Evolutionary conservation across 2,113 vertebrate species (phyloP).

Genomic region (Lophius piscatorius): DNA sequence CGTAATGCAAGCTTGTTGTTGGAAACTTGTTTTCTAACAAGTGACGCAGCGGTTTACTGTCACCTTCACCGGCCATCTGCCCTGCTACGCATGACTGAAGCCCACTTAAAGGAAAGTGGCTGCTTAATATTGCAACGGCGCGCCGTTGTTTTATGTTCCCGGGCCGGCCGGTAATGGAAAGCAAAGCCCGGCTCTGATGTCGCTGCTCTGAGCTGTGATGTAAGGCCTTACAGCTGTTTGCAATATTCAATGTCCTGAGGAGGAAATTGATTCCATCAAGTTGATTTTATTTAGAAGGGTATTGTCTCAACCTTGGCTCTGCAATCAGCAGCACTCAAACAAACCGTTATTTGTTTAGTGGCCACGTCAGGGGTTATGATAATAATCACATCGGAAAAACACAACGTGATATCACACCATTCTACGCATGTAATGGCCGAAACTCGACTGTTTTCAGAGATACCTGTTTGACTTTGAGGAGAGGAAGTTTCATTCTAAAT

Average conservation of each 20-base stretch:
- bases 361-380: no score
- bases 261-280: constrained; percentile 24
- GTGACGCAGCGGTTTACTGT: constrained; percentile 23
- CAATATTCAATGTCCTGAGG: constrained; percentile 27
- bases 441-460: no score
- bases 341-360: no score
- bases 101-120: constrained; percentile 43
- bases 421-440: no score
- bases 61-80: constrained; percentile 49
- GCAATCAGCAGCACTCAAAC: no score
- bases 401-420: no score
- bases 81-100: constrained; percentile 39
- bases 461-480: no score
- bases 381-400: no score
- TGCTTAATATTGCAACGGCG: constrained; percentile 57
- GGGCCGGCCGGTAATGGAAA: constrained; percentile 45
- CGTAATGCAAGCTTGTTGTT: neutral
- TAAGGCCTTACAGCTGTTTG: constrained; percentile 34
- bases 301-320: no score
- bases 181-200: constrained; percentile 38
- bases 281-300: constrained; percentile 11
- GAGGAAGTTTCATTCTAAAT: no score
- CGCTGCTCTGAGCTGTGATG: constrained; percentile 15
- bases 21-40: no score
- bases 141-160: constrained; percentile 33